Evolutionary conservation across 2,113 vertebrate genomes (phyloP).

Genomic region (Elaphurus davidianus): DNA sequence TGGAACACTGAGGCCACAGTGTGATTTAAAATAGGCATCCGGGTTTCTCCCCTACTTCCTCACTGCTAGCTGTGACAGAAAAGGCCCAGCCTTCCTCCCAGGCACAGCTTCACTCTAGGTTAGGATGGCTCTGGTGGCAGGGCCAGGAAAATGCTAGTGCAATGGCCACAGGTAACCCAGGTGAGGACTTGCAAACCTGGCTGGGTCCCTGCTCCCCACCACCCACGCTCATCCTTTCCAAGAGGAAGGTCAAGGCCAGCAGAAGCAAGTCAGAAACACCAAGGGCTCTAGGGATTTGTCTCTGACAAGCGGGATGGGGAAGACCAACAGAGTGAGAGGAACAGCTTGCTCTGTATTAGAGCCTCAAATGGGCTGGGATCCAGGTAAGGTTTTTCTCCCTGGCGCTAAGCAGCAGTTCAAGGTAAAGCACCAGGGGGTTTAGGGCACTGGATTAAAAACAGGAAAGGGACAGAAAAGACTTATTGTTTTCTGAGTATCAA

Average conservation of each 20-base stretch:
- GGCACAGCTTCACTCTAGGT: background rate
- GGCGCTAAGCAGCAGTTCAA: background rate
- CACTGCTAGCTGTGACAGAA: background rate
- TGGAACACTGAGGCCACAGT: background rate
- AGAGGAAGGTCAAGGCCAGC: background rate
- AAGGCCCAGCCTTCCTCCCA: background rate
- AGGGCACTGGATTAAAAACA: background rate
- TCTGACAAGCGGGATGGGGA: background rate
- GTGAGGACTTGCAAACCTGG: background rate
- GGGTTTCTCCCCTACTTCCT: background rate
- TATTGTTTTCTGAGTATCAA: background rate
- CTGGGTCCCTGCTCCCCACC: background rate
- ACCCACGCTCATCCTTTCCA: background rate
- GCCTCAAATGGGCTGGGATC: background rate
- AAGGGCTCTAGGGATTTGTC: background rate
- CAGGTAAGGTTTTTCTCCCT: background rate
- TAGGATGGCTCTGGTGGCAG: background rate
- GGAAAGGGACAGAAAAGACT: constrained; percentile 50
- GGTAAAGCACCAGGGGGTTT: constrained; percentile 17
- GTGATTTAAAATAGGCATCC: background rate
- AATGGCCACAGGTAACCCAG: background rate
- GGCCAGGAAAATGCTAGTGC: background rate
- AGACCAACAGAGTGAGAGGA: background rate
- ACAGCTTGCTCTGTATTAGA: background rate
- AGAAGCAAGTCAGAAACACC: background rate